Percentiles rank a stretch among this genome's conserved stretches.
Conservation (phyloP, 1,140 invertebrate species). For the Solen grandis region DNA sequence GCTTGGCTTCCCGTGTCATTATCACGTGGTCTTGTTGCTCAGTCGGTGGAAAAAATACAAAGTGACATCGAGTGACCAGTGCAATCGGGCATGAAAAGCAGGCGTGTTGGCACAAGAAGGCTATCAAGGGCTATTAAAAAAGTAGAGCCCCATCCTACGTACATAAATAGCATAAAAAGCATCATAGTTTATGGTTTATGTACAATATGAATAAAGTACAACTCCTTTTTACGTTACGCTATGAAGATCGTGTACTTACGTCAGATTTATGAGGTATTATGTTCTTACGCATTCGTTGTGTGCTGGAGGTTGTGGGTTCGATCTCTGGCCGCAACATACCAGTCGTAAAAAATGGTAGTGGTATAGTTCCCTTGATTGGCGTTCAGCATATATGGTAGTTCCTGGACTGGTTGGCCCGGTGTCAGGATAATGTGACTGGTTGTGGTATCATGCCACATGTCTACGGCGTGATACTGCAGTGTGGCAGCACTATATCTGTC, state of each 20-base stretch:
- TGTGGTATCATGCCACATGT: too few species aligned
- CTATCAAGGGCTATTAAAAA: constrained; percentile 13
- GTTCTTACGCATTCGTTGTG: too few species aligned
- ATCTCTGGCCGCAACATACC: too few species aligned
- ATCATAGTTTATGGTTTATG: background rate
- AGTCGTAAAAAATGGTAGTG: too few species aligned
- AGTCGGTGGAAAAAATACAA: constrained; percentile 29
- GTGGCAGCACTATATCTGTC: too few species aligned
- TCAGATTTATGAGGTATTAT: constrained; percentile 1
- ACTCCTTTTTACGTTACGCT: background rate
- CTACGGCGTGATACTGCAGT: too few species aligned
- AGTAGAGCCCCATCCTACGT: background rate
- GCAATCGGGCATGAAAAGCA: too few species aligned
- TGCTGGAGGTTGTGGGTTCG: too few species aligned
- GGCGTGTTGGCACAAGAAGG: constrained; percentile 11
- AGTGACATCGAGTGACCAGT: constrained; percentile 25
- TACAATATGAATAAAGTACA: background rate
- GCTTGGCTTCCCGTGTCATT: constrained; percentile 24
- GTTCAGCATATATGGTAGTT: too few species aligned
- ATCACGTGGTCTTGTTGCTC: constrained; percentile 11
- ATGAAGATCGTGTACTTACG: background rate
- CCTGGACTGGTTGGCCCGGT: too few species aligned
- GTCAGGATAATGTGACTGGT: too few species aligned
- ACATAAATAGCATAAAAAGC: background rate
- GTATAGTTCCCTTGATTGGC: too few species aligned